A percentile compares a stretch with the other conserved stretches of the same genome.
Conservation (phyloP, 2,113 vertebrate genomes). For the Origma solitaria region DNA sequence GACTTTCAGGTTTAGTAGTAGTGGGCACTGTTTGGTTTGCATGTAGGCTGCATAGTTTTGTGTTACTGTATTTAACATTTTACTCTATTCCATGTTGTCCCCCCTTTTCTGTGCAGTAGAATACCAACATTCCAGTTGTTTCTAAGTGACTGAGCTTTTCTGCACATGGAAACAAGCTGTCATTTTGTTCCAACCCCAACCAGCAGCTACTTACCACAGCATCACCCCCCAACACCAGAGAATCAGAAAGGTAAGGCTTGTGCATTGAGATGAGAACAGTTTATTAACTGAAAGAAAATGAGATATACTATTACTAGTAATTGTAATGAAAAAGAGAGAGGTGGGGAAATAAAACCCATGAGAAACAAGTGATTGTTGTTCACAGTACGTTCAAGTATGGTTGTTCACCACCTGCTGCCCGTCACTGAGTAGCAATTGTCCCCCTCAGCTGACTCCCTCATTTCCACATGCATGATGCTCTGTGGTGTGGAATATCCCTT, state of each 20-base stretch:
- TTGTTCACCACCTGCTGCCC: accelerated
- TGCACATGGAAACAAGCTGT: neutral
- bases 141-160: neutral
- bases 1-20: neutral
- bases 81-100: neutral
- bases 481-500: neutral
- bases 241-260: neutral
- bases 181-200: neutral
- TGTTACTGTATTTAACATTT: neutral
- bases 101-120: neutral
- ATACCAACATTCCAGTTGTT: neutral
- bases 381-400: accelerated
- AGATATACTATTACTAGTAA: neutral
- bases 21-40: neutral
- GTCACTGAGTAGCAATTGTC: accelerated
- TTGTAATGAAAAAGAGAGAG: neutral
- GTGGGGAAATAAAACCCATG: accelerated
- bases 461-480: neutral
- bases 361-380: neutral
- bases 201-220: accelerated
- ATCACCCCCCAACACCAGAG: neutral
- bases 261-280: neutral
- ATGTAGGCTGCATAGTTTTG: neutral
- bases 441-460: neutral
- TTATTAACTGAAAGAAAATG: neutral